Evolutionary conservation across 2,888 invertebrate genomes (phyloP), one percentile per base, ranked within the genome.

Genomic region (Dicranocentrus wangi): DNA sequence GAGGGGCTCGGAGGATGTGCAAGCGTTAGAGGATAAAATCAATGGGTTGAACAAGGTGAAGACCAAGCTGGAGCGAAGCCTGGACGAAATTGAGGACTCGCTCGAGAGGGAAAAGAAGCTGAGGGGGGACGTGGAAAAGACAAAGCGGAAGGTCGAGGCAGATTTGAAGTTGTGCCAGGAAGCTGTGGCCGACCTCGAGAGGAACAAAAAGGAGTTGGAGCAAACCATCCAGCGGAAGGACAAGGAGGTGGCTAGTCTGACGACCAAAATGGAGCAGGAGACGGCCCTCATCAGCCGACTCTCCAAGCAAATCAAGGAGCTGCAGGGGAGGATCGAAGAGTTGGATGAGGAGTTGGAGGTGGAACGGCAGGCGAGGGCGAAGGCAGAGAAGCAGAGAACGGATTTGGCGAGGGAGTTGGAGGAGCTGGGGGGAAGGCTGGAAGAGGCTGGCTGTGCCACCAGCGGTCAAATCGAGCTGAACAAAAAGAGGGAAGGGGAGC

Each of bases 21-120:
- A 96, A 90, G 96, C 97, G 85, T 96, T 98, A 88, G 99, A 99
- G 90, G 99, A 99, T 92, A 99, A 99, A 92, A 95, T 97, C 90
- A 99, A 99, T 92, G 98, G 99, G 92, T 93, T 99, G 90, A 98
- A 96, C 93, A 99, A 99, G 91, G 97, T 99, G 87, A 99, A 99
- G 92, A 94, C 95, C 88, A 99, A 99, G 91, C 93, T 99, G 89
- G 99, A 99, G 90, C 96, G 97, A 91, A 98, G 97, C 88, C 93
- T 99, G 86, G 99, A 99, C 90, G 98, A 98, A 90, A 92, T 99
- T 87, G 99, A 99, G 90, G 99, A 99, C 90, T 97, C 96, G 81
- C 92, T 99, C 88, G 98, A 99, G 91, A 95, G 99, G 88, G 99
- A 99, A 91, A 99, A 99, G 96, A 98, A 99, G 91, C 92, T 97